Evolutionary conservation across 1,140 invertebrate genomes (phyloP).

Genomic region (Drosophila chauvacae): DNA sequence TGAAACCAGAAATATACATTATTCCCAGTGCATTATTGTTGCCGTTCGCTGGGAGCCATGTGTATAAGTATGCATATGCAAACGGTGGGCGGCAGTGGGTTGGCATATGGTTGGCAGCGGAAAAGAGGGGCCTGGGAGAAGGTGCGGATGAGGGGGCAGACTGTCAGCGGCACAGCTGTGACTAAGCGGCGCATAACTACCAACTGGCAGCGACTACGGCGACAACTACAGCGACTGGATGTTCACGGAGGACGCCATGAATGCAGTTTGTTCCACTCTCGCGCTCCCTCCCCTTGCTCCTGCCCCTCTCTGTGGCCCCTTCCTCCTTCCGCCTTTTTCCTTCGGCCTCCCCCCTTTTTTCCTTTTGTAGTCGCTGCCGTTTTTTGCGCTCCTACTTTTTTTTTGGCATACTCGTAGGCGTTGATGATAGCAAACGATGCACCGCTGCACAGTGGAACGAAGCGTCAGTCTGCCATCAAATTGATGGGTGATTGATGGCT

Average conservation of each 20-base stretch:
- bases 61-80: slow-evolving; percentile 72
- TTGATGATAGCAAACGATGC: slow-evolving; percentile 72
- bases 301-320: background rate
- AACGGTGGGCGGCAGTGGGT: slow-evolving; percentile 14
- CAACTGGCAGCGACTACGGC: slow-evolving; percentile 58
- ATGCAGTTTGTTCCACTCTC: slow-evolving; percentile 41
- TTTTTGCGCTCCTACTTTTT: slow-evolving; percentile 46
- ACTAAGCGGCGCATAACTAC: slow-evolving; percentile 80
- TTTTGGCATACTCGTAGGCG: slow-evolving; percentile 74
- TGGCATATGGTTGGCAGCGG: background rate
- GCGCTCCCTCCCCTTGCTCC: background rate
- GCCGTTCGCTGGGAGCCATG: slow-evolving; percentile 36
- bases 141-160: slow-evolving; percentile 6
- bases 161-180: slow-evolving; percentile 80
- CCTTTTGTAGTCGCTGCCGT: slow-evolving; percentile 49
- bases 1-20: background rate
- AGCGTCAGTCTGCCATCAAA: background rate
- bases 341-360: slow-evolving; percentile 28
- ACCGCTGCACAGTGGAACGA: slow-evolving; percentile 55
- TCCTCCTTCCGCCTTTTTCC: background rate
- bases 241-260: slow-evolving; percentile 47
- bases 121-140: background rate
- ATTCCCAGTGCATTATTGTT: slow-evolving; percentile 40
- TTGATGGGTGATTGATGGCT: slow-evolving; percentile 37
- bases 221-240: slow-evolving; percentile 48